phyloP scores from a whole-genome alignment of 1,140 invertebrate genomes.

The Carcinoscorpius rotundicauda region DNA sequence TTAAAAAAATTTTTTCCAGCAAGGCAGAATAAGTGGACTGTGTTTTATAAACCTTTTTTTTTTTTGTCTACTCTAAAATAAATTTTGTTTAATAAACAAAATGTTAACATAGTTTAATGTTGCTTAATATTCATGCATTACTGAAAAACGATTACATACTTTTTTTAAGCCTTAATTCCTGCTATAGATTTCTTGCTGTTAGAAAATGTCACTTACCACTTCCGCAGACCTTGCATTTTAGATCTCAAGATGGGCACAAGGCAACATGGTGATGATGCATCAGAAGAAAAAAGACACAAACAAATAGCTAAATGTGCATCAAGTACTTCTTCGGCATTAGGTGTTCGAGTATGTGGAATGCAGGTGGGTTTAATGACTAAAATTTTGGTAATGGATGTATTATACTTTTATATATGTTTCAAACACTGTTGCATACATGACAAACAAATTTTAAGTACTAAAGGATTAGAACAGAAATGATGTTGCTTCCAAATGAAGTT shows the following conservation, averaged over 20 bases:
- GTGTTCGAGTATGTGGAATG: conserved; percentile 42
- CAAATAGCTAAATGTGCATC: conserved; percentile 38
- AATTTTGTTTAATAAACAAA: too few species aligned
- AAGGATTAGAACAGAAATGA: too few species aligned
- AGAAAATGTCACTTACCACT: conserved; percentile 39
- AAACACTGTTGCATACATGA: not conserved
- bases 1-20: too few species aligned
- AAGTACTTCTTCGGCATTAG: conserved; percentile 36
- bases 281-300: conserved; percentile 33
- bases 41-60: too few species aligned
- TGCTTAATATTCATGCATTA: too few species aligned
- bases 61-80: too few species aligned
- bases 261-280: conserved; percentile 40
- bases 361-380: conserved; percentile 30
- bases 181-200: conserved; percentile 35
- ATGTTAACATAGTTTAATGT: too few species aligned
- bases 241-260: conserved; percentile 44
- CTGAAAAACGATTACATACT: too few species aligned
- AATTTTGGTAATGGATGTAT: not conserved
- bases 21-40: too few species aligned
- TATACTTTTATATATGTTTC: not conserved
- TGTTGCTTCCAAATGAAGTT: too few species aligned
- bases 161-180: too few species aligned
- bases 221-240: conserved; percentile 38
- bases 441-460: too few species aligned